phyloP scores from a whole-genome alignment of 2,113 vertebrate species.

The Dipodomys stephensi region DNA sequence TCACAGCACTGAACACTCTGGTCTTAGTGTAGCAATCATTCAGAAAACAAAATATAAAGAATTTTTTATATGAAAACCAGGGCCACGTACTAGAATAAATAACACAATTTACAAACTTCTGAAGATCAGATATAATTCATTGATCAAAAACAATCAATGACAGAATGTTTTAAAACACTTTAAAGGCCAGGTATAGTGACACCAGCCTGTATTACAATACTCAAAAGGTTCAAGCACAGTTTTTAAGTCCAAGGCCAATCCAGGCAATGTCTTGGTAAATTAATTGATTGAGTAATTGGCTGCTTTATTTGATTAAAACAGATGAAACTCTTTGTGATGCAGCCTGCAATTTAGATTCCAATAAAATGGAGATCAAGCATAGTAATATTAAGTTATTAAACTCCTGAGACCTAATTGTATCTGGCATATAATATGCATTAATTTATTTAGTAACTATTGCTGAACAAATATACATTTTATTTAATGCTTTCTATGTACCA shows the following conservation, averaged over 20 bases:
- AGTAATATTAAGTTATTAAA: conserved; percentile 14
- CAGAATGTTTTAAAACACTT: not conserved
- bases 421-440: not conserved
- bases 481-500: not conserved
- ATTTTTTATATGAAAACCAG: not conserved
- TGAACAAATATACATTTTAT: conserved; percentile 2
- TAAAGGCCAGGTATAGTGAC: not conserved
- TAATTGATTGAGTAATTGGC: too few species aligned
- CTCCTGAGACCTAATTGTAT: not conserved
- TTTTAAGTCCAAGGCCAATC: not conserved
- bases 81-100: not conserved
- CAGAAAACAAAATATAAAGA: not conserved
- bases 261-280: not conserved
- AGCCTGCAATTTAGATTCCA: conserved; percentile 13
- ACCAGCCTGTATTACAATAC: not conserved
- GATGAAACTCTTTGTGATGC: not conserved
- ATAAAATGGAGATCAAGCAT: not conserved
- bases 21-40: not conserved
- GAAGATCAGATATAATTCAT: not conserved
- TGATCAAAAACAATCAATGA: not conserved
- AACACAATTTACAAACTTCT: not conserved
- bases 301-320: too few species aligned
- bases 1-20: not conserved
- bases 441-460: not conserved
- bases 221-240: not conserved